These are phyloP conservation scores for Malacoraja senta DNA, from an alignment of 2,797 vertebrate species.

Conservation along the genomic window DNA sequence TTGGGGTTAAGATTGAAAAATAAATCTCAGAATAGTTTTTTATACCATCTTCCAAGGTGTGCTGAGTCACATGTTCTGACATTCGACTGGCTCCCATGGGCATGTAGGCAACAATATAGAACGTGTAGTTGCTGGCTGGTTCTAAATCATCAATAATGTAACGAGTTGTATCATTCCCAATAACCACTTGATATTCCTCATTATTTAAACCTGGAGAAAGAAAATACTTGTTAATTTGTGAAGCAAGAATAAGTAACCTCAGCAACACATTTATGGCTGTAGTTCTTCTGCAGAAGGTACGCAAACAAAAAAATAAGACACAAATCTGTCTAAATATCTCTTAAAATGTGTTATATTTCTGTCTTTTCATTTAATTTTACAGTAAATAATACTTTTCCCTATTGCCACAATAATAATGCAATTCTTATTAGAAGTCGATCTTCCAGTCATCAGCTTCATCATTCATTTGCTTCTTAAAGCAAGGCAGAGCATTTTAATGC, in stretches of 20 bases:
- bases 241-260: background rate
- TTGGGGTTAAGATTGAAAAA: no score
- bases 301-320: background rate
- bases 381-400: background rate
- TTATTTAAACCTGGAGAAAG: slow-evolving; percentile 83
- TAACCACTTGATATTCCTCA: slow-evolving; percentile 95
- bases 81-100: slow-evolving; percentile 97
- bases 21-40: background rate
- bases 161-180: slow-evolving; percentile 93
- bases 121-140: slow-evolving; percentile 88
- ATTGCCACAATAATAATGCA: background rate
- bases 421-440: background rate
- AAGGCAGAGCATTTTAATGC: slow-evolving; percentile 57
- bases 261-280: background rate
- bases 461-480: slow-evolving; percentile 44
- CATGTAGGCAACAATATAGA: slow-evolving; percentile 98
- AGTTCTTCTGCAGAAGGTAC: background rate
- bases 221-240: slow-evolving; percentile 11
- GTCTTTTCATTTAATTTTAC: background rate
- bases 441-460: slow-evolving; percentile 59
- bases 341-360: background rate
- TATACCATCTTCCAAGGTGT: slow-evolving; percentile 90
- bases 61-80: slow-evolving; percentile 88
- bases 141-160: slow-evolving; percentile 95
- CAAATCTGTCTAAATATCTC: background rate